phyloP scores from a whole-genome alignment of 2,113 vertebrate species.

The Hemiscyllium ocellatum region DNA sequence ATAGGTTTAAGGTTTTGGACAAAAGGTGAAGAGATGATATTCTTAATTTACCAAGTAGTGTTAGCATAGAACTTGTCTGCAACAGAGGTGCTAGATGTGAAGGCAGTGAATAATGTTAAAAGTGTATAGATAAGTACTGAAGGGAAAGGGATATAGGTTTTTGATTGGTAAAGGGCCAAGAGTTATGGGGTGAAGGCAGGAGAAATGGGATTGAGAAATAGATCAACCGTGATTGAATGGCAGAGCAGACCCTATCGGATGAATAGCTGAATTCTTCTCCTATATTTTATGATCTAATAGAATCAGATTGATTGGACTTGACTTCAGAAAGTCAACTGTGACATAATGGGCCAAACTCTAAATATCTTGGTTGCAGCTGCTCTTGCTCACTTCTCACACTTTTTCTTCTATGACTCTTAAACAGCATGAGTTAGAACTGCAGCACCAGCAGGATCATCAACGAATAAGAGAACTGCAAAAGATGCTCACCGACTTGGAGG shows the following conservation, averaged over 20 bases:
- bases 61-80: neutral
- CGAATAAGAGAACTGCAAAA: conserved; percentile 71
- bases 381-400: neutral
- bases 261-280: too few relatives aligned
- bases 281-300: too few relatives aligned
- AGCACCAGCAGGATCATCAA: conserved; percentile 68
- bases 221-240: too few relatives aligned
- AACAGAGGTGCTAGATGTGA: neutral
- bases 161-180: too few relatives aligned
- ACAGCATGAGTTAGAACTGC: conserved; percentile 67
- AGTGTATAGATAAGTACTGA: neutral
- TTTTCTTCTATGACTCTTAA: neutral
- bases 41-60: neutral
- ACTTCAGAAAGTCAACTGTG: neutral
- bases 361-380: neutral
- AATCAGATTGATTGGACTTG: neutral
- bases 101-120: neutral
- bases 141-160: neutral
- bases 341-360: neutral
- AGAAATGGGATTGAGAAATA: too few relatives aligned
- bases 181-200: too few relatives aligned
- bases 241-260: too few relatives aligned
- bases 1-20: neutral
- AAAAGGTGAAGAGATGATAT: neutral
- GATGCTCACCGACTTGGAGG: conserved; percentile 57